phyloP scores from a whole-genome alignment of 2,113 vertebrate species.

The Carollia perspicillata region DNA sequence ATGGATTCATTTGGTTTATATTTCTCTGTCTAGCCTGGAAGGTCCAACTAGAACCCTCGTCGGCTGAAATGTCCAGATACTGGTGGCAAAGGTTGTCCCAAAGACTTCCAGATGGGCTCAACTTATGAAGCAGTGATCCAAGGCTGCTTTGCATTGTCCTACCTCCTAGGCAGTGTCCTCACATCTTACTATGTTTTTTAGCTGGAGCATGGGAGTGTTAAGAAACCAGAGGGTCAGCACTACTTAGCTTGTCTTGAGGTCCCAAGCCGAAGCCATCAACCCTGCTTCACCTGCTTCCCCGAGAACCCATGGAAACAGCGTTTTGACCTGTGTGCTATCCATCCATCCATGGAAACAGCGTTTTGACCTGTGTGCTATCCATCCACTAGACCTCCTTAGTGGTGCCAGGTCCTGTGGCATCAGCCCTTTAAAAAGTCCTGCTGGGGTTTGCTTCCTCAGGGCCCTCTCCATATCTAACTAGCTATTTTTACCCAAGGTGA shows the following conservation, averaged over 20 bases:
- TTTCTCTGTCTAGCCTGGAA: not conserved
- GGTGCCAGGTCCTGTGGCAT: fast-evolving
- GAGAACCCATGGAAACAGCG: not conserved
- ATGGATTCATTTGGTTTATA: not conserved
- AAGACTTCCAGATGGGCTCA: not conserved
- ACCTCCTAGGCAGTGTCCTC: too few species aligned
- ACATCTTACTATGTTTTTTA: not conserved
- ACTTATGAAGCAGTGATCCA: not conserved
- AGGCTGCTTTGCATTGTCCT: not conserved
- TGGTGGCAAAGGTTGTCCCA: not conserved
- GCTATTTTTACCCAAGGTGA: not conserved
- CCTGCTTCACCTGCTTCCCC: not conserved
- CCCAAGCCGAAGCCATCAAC: not conserved
- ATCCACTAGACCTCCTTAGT: not conserved
- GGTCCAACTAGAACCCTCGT: not conserved
- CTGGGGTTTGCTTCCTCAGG: conserved; percentile 14
- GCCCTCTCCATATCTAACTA: not conserved
- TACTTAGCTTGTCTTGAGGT: not conserved
- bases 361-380: not conserved
- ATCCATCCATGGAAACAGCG: not conserved
- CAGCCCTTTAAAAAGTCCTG: not conserved
- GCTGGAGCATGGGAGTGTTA: fast-evolving
- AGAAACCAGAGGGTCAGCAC: not conserved
- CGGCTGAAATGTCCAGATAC: not conserved
- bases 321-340: not conserved